Base-by-base conservation (phyloP, 37 sponge, comb jelly and placozoan species). In the Diacarnus erythraeanus region DNA sequence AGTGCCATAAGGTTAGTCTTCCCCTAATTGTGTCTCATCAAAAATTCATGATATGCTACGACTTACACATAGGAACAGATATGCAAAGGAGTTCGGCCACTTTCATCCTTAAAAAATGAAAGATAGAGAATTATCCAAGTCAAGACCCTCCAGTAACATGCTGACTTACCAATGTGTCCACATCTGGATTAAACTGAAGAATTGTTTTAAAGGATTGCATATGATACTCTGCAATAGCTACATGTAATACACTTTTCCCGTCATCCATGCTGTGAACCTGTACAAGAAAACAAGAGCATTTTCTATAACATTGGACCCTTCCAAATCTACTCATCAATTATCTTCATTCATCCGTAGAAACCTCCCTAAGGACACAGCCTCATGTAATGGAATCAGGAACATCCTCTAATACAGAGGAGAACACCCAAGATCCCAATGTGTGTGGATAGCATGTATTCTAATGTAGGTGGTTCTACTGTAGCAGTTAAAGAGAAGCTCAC, bases 201-300 rank as follows among this genome's bases (percentile, higher is more conserved):
- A 96, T 80, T 31, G 65, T 29, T 68, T 82, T 66, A 1, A 90
- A 60, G 3, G 90, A 71, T 4, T 57, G 71, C 26, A 76, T 26
- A 57, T 74, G 61, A 26, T 91, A 84, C 9, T 76, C 58, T 0
- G 69, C 78, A 42, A 64, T 37, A 3, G 96, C 96, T 33, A 80
- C 68, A 36, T 95, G 92, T 0, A 95, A 51, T 15, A 90, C 86
- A 22, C 86, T 58, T 71, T 86, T 86, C 1, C 87, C 93, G n/a
- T 79, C 79, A 18, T 73, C 76, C 63, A 41, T 82, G 0, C 64
- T 56, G 42, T 95, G 83, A 30, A 91, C 91, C 89, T 88, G 70
- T n/a, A 58, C 59, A 56, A 34, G n/a, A 12, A 15, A 9, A 29
- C 39, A 3, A 21, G 42, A 27, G 34, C 3, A 71, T 27, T 54